A percentile compares a stretch with the other conserved stretches of the same genome.
phyloP scores from a whole-genome alignment of 2,113 vertebrate genomes.

The Sturnus vulgaris region DNA sequence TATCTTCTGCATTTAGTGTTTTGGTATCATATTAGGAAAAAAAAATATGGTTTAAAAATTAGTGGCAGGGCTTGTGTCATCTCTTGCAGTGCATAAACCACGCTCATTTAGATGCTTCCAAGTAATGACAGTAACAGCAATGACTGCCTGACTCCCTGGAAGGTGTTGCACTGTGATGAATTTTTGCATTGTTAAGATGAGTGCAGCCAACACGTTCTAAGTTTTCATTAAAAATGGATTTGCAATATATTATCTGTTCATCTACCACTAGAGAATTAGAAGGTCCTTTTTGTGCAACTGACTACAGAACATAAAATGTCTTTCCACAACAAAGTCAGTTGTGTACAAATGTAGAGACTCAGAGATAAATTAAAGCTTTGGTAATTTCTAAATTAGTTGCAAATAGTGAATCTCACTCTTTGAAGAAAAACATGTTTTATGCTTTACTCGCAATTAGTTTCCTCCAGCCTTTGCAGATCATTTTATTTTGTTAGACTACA shows the following conservation, averaged over 20 bases:
- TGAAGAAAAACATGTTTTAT: neutral
- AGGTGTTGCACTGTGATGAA: neutral
- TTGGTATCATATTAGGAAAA: neutral
- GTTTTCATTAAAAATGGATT: neutral
- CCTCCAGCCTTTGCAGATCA: neutral
- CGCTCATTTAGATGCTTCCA: neutral
- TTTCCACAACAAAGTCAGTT: neutral
- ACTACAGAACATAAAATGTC: neutral
- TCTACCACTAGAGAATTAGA: neutral
- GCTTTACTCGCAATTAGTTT: neutral
- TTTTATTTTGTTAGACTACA: neutral
- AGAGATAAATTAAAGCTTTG: conserved; percentile 16
- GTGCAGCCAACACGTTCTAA: neutral
- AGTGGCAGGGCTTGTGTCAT: neutral
- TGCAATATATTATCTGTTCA: neutral
- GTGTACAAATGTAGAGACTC: neutral
- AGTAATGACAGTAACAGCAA: neutral
- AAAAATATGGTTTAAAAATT: neutral
- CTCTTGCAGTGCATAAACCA: neutral
- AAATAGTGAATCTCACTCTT: neutral
- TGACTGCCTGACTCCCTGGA: neutral
- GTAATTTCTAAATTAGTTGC: neutral
- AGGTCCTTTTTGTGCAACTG: neutral
- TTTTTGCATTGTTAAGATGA: neutral
- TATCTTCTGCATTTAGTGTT: neutral